Conservation (phyloP, 2,113 vertebrate species). For the Cygnus buccinator region DNA sequence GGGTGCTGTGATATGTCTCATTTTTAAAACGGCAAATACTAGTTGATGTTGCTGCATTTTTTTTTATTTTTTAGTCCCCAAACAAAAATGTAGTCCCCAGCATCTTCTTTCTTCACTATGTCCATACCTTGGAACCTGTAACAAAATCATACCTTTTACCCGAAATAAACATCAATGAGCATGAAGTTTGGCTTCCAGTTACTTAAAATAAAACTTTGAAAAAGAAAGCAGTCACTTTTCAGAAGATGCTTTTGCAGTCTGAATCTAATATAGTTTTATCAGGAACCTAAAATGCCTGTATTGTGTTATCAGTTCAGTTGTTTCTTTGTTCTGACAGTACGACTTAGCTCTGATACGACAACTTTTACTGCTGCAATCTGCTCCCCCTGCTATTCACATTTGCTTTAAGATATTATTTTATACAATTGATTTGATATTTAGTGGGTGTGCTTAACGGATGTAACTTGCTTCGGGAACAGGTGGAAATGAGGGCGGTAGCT, state of each 20-base stretch:
- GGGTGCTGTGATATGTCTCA: not conserved
- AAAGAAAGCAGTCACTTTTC: not conserved
- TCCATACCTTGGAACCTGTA: not conserved
- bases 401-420: not conserved
- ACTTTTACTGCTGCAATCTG: slow-evolving; percentile 5
- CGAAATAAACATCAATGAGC: not conserved
- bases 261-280: not conserved
- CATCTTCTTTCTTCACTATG: not conserved
- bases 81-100: not conserved
- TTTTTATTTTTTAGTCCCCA: not conserved
- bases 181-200: not conserved
- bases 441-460: not conserved
- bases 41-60: not conserved
- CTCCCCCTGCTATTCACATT: not conserved
- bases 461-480: slow-evolving; percentile 18
- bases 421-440: slow-evolving; percentile 26
- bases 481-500: slow-evolving; percentile 42
- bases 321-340: not conserved
- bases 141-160: not conserved
- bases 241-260: not conserved
- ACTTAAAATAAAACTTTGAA: not conserved
- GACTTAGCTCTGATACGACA: not conserved
- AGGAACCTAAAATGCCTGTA: not conserved
- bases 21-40: not conserved
- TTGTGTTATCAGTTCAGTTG: not conserved